A percentile compares a stretch with the other conserved stretches of the same genome.
Conservation (phyloP, 2,113 vertebrate species). For the Syrmaticus mikado region DNA sequence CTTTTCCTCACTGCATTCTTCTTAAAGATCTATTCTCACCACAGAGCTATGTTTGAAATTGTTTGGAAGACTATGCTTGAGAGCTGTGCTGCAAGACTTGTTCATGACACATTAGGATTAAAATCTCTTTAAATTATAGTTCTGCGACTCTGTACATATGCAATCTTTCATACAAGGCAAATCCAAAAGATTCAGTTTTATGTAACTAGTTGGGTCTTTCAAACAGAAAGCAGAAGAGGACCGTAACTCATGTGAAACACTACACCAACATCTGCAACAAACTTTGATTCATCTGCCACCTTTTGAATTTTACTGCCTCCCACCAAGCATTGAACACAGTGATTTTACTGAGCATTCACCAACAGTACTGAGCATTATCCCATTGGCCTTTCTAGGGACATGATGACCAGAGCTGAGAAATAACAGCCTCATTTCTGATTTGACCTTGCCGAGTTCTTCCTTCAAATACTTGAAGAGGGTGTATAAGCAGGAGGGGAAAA, state of each 20-base stretch:
- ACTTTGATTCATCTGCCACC: neutral
- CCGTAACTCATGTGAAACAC: neutral
- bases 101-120: neutral
- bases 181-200: neutral
- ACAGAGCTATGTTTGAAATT: neutral
- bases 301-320: neutral
- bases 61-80: neutral
- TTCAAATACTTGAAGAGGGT: too few species aligned
- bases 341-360: neutral
- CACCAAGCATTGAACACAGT: neutral
- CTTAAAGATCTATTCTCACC: neutral
- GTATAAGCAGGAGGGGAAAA: too few species aligned
- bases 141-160: neutral
- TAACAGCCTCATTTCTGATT: neutral
- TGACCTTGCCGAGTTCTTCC: too few species aligned
- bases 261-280: neutral
- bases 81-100: neutral
- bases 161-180: neutral
- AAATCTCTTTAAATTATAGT: neutral
- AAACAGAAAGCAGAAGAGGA: neutral
- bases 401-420: neutral
- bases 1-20: neutral
- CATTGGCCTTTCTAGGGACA: neutral
- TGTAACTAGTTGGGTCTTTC: neutral
- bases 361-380: neutral